A percentile compares a stretch with the other conserved stretches of the same genome.
phyloP scores from a whole-genome alignment of 2,888 invertebrate species.

The Ophion costatus region DNA sequence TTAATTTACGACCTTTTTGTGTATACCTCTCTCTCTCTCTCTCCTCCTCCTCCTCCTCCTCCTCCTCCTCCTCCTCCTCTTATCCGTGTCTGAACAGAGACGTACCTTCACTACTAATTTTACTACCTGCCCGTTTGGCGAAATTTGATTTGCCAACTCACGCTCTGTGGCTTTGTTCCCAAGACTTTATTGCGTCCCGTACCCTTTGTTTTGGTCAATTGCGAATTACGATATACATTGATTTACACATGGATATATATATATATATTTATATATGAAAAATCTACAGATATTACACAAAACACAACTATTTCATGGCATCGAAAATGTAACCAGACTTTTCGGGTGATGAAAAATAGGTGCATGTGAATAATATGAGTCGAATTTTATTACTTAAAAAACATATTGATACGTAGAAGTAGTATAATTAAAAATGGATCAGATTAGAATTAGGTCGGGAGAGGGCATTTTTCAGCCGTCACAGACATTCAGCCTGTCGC shows the following conservation, averaged over 20 bases:
- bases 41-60: background rate
- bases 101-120: conserved; percentile 7
- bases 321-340: too few species aligned
- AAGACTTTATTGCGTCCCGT: conserved; percentile 43
- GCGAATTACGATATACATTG: background rate
- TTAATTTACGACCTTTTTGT: conserved; percentile 7
- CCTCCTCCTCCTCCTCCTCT: background rate
- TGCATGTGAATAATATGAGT: too few species aligned
- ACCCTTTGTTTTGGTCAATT: conserved; percentile 18
- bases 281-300: too few species aligned
- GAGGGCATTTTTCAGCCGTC: too few species aligned
- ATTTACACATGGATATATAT: background rate
- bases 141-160: conserved; percentile 46
- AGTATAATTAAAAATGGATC: too few species aligned
- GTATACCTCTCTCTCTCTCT: too few species aligned
- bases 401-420: too few species aligned
- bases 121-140: conserved; percentile 21
- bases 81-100: conserved; percentile 11
- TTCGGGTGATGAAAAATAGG: too few species aligned
- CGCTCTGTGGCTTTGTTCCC: conserved; percentile 1
- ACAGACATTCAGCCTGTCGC: too few species aligned
- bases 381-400: too few species aligned
- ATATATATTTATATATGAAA: too few species aligned
- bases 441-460: too few species aligned
- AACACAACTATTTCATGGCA: background rate